Base-by-base conservation (phyloP, 2,888 invertebrate species). In the Heteromurus nitidus region DNA sequence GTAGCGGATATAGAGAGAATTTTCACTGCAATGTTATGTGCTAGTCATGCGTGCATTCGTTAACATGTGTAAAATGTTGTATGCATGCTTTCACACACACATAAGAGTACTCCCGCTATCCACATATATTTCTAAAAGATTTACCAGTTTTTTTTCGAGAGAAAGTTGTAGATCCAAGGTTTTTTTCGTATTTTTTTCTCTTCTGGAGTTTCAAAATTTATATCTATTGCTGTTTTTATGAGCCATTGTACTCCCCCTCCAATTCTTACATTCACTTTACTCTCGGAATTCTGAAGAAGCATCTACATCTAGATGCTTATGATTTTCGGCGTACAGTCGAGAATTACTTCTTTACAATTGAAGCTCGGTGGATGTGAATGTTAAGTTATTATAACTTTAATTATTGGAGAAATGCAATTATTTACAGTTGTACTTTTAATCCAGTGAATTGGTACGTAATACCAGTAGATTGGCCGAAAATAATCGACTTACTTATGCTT, bases 151-250 rank as follows among this genome's bases (percentile, higher is more conserved):
- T 60, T 13, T n/a, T n/a, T n/a, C n/a, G n/a, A n/a, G n/a, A 2
- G 36, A 72, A 55, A 24, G 26, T 47, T 26, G 53, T 28, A n/a
- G 31, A 44, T 62, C 53, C 22, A 26, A 16, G 20, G 36, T 65
- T 31, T 28, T 62, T 53, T 20, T 22, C 60, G 36, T 53, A n/a
- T 2, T 64, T 64, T 65, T 72, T 26, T 65, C 30, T 28, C 11
- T 31, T 13, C 3, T 31, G 28, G 24, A 70, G 31, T 64, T 53
- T 64, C 26, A 30, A 74, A 83, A 80, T 83, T 82, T 80, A 80
- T 80, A 79, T 53, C 68, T 69, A 83, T 80, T 75, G 80, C 83
- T 60, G 68, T 74, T 74, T 80, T 80, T 80, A 80, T 80, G 80
- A 74, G 67, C 58, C 67, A 55, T 65, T 47, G n/a, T 72, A 47